Evolutionary conservation across 2,888 invertebrate species (phyloP).

Genomic region (Carpatolechia fugitivella): DNA sequence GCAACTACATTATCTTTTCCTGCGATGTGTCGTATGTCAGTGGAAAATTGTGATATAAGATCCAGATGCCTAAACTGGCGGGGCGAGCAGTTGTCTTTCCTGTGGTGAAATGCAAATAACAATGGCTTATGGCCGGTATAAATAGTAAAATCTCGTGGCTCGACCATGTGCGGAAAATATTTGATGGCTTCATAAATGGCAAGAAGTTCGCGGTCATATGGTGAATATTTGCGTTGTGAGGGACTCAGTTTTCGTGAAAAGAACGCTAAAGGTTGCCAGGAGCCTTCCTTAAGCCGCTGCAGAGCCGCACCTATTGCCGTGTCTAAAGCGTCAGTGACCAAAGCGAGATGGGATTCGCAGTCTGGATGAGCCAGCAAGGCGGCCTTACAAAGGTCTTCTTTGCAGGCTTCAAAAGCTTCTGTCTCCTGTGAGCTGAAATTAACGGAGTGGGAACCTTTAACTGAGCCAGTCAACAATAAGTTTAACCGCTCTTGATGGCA

Average conservation of each 20-base stretch:
- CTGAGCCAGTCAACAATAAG: neutral
- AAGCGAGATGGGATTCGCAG: slow-evolving; percentile 26
- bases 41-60: slow-evolving; percentile 44
- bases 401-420: slow-evolving; percentile 33
- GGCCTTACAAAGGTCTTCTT: slow-evolving; percentile 31
- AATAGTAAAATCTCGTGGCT: slow-evolving; percentile 38
- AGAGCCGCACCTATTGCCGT: slow-evolving; percentile 40
- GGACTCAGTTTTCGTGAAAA: slow-evolving; percentile 41
- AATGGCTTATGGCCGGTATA: slow-evolving; percentile 48
- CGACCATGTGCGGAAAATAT: slow-evolving; percentile 45
- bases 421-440: neutral
- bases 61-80: slow-evolving; percentile 42
- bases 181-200: slow-evolving; percentile 44
- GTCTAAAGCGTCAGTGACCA: slow-evolving; percentile 43
- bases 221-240: slow-evolving; percentile 38
- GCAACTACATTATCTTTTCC: slow-evolving; percentile 42
- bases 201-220: slow-evolving; percentile 49
- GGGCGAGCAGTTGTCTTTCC: slow-evolving; percentile 37
- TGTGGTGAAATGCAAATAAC: slow-evolving; percentile 36
- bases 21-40: slow-evolving; percentile 38
- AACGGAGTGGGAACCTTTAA: neutral
- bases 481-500: slow-evolving; percentile 38
- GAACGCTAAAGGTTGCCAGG: slow-evolving; percentile 45
- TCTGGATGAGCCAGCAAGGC: slow-evolving; percentile 40
- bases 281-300: slow-evolving; percentile 32